Base-by-base conservation (phyloP, 2,113 vertebrate genomes). In the Syngnathus typhle region DNA sequence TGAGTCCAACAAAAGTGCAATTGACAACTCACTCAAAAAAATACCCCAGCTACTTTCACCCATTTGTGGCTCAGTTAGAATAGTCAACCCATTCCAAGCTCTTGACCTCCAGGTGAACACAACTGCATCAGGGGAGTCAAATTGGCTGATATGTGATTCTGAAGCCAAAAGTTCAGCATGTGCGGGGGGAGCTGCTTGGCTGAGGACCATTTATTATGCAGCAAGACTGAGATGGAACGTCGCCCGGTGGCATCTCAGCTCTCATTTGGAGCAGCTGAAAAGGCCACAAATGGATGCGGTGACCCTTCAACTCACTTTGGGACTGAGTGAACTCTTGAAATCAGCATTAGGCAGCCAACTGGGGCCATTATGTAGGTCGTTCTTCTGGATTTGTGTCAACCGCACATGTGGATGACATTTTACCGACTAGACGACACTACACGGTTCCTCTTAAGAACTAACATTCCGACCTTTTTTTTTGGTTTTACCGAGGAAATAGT, bases 391-490 rank as follows among this genome's bases (percentile, higher is more conserved):
- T 71, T 60, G 55, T 62, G 65, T 79, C 75, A 73, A 52, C 68
- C 61, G 63, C 73, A 73, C 67, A 73, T 78, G 74, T 69, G 71
- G 52, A 71, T 76, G 81, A 85, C 79, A 85, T 81, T 84, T 85
- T 55, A 81, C 77, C 73, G 43, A 80, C 70, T 68, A 68, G 65
- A 68, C 73, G 71, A 70, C 54, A 69, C 19, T 69, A 64, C 71
- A 77, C 70, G 62, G 41, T 4, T 11, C 9, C 71, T 73, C 68
- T 47, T 69, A 65, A 67, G 71, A 71, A 71, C 70, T 59, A 67
- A 70, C 47, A 82, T 86, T 80, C 69, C 63, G 72, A 86, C 84
- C 63, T 52, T 49, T 68, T 36, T 36, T 74, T 68, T 76, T 76
- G 68, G 64, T 72, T 77, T 12, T 41, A 11, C 67, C 55, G 60